Percentiles rank a stretch among this genome's conserved stretches.
phyloP scores from a whole-genome alignment of 2,113 vertebrate genomes.

The Candoia aspera region DNA sequence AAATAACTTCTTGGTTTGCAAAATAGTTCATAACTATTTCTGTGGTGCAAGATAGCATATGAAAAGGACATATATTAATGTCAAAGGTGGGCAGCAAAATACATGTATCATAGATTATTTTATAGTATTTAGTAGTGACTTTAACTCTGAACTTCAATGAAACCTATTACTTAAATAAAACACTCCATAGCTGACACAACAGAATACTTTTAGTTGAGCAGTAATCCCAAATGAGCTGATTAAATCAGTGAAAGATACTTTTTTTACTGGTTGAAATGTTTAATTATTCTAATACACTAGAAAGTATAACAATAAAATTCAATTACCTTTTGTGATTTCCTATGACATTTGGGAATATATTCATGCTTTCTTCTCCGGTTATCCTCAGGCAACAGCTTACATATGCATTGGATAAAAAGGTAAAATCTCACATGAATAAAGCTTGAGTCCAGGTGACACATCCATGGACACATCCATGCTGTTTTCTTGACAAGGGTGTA shows the following conservation, averaged over 20 bases:
- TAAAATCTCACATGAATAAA: not conserved
- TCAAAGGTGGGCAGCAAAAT: slow-evolving; percentile 42
- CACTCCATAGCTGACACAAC: slow-evolving; percentile 49
- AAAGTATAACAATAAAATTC: slow-evolving; percentile 36
- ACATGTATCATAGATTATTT: slow-evolving; percentile 55
- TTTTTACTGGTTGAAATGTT: slow-evolving; percentile 55
- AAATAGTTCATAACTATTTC: slow-evolving; percentile 49
- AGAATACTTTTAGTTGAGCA: slow-evolving; percentile 55
- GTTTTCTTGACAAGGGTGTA: not conserved
- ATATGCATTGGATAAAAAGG: not conserved
- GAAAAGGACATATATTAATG: slow-evolving; percentile 50
- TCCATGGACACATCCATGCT: not conserved
- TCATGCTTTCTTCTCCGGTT: not conserved
- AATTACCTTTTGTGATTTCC: slow-evolving; percentile 28
- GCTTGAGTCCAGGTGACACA: not conserved
- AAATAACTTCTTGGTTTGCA: slow-evolving; percentile 28
- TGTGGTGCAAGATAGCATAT: slow-evolving; percentile 49
- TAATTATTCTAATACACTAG: slow-evolving; percentile 56
- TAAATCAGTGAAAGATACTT: slow-evolving; percentile 58
- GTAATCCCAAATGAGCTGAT: slow-evolving; percentile 61
- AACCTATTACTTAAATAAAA: slow-evolving; percentile 60
- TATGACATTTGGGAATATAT: not conserved
- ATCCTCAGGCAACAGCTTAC: not conserved
- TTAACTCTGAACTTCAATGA: slow-evolving; percentile 65
- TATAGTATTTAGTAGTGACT: slow-evolving; percentile 65